These are phyloP conservation scores for Orestias chungarensis DNA, from an alignment of 2,797 vertebrate genomes.

Conservation along the genomic window DNA sequence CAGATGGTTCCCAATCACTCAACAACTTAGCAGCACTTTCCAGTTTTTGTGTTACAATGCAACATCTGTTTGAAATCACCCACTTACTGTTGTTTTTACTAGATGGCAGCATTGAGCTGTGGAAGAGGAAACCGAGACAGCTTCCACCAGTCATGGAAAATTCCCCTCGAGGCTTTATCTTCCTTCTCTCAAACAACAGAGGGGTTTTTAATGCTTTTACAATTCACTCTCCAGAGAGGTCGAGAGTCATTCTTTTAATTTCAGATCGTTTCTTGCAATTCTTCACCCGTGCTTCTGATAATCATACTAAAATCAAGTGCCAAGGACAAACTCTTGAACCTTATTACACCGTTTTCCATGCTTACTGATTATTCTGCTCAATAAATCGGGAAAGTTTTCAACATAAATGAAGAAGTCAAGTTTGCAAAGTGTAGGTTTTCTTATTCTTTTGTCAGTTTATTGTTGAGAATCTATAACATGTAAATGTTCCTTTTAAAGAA, in stretches of 20 bases:
- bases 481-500: too few species aligned
- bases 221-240: neutral
- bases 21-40: neutral
- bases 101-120: constrained; percentile 15
- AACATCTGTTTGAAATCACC: neutral
- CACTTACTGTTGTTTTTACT: neutral
- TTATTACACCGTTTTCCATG: too few species aligned
- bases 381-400: too few species aligned
- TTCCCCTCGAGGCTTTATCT: neutral
- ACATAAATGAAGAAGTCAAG: neutral
- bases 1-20: neutral
- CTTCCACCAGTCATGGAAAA: neutral
- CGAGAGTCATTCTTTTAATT: too few species aligned
- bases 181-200: neutral
- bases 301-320: too few species aligned
- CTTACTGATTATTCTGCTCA: too few species aligned
- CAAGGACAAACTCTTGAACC: too few species aligned
- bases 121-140: neutral
- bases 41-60: neutral
- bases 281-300: too few species aligned
- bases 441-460: too few species aligned
- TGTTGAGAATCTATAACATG: too few species aligned
- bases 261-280: too few species aligned
- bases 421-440: neutral
- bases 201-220: neutral